Evolutionary conservation across 2,888 invertebrate genomes (phyloP), one percentile per base, ranked within the genome.

Genomic region (Drosophila lacicola): DNA sequence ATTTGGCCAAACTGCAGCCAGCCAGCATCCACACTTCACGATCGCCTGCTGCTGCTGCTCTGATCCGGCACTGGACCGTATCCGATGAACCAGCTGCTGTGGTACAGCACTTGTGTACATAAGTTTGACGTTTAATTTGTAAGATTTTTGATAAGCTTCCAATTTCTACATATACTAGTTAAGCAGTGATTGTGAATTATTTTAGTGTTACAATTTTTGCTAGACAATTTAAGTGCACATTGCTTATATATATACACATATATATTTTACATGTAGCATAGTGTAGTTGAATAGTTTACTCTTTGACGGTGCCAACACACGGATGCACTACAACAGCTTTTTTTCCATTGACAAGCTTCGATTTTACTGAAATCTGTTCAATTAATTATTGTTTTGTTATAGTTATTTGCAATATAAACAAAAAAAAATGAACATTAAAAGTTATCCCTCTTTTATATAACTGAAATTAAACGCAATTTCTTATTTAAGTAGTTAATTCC

Each of bases 381-480:
- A 79, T 57, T 64, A 36, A 51, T 58, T 60, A 53, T 71, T 80
- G 66, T 72, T 77, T 85, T 81, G 84, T 87, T 84, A 72, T 70
- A 78, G 87, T 71, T 87, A 83, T 75, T 83, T 83, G 84, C 81
- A 80, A 80, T 80, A 73, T 70, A 56, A 29, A 29, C 29, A 56
- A 57, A 34, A 17, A 2, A 36, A 36, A 13, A 29, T 4, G 21
- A 17, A 65, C 45, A 83, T 62, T 69, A 73, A 78, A 70, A 76
- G 70, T 65, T 79, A 53, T 66, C 54, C 63, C 57, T 83, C 86
- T 86, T 82, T 70, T 84, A 78, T 84, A 78, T 56, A 77, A 56
- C 36, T 29, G 11, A 42, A 44, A n/a, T 39, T 0, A 21, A 42
- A 46, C 1, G 21, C 19, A 11, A 50, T 21, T 36, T 47, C 8